Base-by-base conservation (phyloP, 2,797 vertebrate genomes). In the Pangasius krempfi region DNA sequence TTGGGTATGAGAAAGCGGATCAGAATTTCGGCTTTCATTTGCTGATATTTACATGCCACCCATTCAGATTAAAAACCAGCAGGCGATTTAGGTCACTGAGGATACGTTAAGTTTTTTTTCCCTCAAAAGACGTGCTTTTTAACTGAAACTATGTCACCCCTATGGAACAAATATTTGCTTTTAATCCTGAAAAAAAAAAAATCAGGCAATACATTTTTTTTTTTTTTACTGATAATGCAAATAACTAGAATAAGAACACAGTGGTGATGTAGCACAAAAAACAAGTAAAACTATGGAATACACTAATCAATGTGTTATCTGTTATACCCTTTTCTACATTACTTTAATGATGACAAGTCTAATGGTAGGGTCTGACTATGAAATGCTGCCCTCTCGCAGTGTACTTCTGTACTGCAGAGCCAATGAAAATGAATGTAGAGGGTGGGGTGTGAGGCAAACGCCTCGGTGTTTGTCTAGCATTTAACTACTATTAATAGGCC, bases 401-500 rank as follows among this genome's bases (percentile, higher is more conserved):
- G 75, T 66, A 83, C 44, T 2, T 82, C 40, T 87, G 64, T 82
- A 82, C 60, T 64, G 44, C 70, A 84, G 62, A 72, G 70, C 30
- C 62, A 7, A 8, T 64, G 37, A 10, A 44, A 47, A 56, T 85
- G 4, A 85, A 88, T 50, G 76, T 68, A 58, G 68, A 40, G 83
- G 88, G 86, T 56, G 76, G 72, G 73, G 86, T 86, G 89, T 50
- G 62, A 81, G 58, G 52, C 20, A 73, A 88, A 62, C 68, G 12
- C 79, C 40, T 54, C 52, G 25, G 58, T 88, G 88, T 91, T 85
- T 88, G 60, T 90, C 58, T 88, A 89, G 62, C 84, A 79, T 87
- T 81, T 88, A 88, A 80, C 84, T 76, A 78, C 89, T 91, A 90
- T 90, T 88, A 88, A 89, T 91, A 91, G 85, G 4, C 27, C 73